Base-by-base conservation (phyloP, 2,797 vertebrate genomes). In the Coracias cyanogaster region DNA sequence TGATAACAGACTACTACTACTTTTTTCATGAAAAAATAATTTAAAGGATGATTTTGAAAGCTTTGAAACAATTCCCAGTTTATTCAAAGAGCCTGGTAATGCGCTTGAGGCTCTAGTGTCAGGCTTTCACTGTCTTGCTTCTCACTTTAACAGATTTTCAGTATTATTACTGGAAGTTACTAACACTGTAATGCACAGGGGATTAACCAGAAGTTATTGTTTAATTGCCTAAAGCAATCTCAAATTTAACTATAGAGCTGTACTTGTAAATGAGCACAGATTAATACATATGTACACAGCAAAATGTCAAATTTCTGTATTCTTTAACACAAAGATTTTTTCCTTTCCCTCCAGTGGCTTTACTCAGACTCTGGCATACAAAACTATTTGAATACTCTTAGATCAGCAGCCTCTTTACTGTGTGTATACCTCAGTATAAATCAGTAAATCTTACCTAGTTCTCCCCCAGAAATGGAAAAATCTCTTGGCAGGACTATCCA, bases 381-480 rank as follows among this genome's bases (percentile, higher is more conserved):
- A 51, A 65, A 48, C 21, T 58, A 83, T 29, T 31, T 72, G 58
- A 89, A 33, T 58, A 49, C 29, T 90, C 17, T 67, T 20, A 37
- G 18, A 69, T 35, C 15, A 69, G 14, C 39, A 90, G 43, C 43
- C 48, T 65, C 65, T 52, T 35, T 83, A 18, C 29, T 54, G 11
- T 31, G 45, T 35, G 12, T 14, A 46, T 29, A 66, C 15, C 16
- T 84, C 29, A 74, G 2, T 10, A 74, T 12, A 71, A 69, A 51
- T 41, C 26, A 69, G 24, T 6, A 69, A 49, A 22, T 69, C 98
- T 97, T 98, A 99, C 99, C 99, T 70, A 99, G 82, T 94, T 99
- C 99, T 97, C 99, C 99, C 26, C 99, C 99, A 1, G 97, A 96
- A 92, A 99, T 98, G 57, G 99, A 99, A 84, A 99, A 99, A 92